Evolutionary conservation across 2,888 invertebrate species (phyloP).

Genomic region (Corbicula japonica): DNA sequence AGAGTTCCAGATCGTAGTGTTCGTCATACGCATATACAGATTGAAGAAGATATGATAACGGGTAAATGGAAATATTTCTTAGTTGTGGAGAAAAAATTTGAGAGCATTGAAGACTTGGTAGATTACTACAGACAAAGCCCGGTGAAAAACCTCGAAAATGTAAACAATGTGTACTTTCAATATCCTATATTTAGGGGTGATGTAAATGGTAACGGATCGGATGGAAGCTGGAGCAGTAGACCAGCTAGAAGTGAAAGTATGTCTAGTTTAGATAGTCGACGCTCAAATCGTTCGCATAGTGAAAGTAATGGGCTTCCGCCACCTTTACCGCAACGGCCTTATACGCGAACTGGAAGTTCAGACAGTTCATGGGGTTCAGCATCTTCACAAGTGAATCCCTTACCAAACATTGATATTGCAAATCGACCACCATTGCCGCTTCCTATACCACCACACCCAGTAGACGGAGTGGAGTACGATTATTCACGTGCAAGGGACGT

Average conservation of each 20-base stretch:
- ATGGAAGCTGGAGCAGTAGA: conserved; percentile 10
- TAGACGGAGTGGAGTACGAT: conserved; percentile 56
- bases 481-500: conserved; percentile 73
- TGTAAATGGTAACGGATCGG: conserved; percentile 17
- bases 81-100: conserved; percentile 72
- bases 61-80: conserved; percentile 59
- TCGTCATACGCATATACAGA: conserved; percentile 69
- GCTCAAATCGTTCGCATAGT: conserved; percentile 13
- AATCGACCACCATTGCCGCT: conserved; percentile 68
- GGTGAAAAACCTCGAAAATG: conserved; percentile 72
- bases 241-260: conserved; percentile 17
- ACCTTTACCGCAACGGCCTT: conserved; percentile 31
- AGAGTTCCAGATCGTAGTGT: conserved; percentile 69
- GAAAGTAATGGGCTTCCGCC: conserved; percentile 24
- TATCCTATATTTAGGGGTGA: conserved; percentile 41
- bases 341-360: background rate
- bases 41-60: conserved; percentile 48
- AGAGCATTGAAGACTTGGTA: conserved; percentile 57
- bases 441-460: conserved; percentile 43
- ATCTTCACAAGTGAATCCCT: background rate
- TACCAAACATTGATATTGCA: conserved; percentile 12
- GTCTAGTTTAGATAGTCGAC: conserved; percentile 28
- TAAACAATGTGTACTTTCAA: conserved; percentile 66
- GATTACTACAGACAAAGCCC: conserved; percentile 63
- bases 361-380: background rate